Evolutionary conservation across 2,797 vertebrate genomes (phyloP).

Genomic region (Eulemur coronatus): DNA sequence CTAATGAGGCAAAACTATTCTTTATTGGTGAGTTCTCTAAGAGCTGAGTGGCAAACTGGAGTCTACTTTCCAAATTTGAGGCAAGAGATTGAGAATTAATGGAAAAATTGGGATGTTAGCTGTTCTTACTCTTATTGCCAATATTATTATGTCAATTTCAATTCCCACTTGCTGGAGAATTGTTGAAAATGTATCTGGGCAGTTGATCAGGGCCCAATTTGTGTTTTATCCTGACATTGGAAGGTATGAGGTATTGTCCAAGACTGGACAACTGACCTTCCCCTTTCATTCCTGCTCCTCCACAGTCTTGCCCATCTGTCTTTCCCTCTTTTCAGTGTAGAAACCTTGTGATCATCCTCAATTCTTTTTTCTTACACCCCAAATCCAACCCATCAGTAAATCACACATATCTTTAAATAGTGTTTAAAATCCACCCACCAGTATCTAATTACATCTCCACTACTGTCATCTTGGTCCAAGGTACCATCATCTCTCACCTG

Average conservation of each 20-base stretch:
- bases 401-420: background rate
- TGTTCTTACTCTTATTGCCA: background rate
- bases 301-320: background rate
- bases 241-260: background rate
- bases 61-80: background rate
- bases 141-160: background rate
- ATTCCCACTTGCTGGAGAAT: background rate
- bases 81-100: background rate
- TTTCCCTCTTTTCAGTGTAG: background rate
- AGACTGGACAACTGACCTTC: background rate
- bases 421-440: background rate
- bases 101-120: background rate
- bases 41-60: background rate
- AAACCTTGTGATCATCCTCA: background rate
- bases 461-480: background rate
- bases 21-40: background rate
- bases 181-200: background rate
- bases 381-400: background rate
- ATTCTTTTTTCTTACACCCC: background rate
- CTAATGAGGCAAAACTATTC: slow-evolving; percentile 60
- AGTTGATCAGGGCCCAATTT: background rate
- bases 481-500: background rate
- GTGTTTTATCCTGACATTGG: background rate
- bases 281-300: background rate
- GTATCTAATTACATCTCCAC: background rate